Evolutionary conservation across 2,113 vertebrate genomes (phyloP).

Genomic region (Dicentrarchus labrax): DNA sequence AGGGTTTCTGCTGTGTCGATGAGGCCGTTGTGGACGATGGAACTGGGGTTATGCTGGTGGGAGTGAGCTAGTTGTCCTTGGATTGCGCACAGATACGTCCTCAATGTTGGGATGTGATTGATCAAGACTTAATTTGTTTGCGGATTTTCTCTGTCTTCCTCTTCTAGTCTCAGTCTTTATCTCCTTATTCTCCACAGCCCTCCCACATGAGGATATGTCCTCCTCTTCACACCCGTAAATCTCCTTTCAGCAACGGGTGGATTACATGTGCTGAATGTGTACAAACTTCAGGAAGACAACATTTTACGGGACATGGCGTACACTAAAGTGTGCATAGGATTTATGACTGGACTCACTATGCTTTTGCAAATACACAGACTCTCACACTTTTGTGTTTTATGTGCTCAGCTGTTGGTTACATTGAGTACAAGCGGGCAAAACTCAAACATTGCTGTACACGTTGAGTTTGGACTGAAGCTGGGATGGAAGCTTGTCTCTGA

Average conservation of each 20-base stretch:
- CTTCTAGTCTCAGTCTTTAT: constrained; percentile 65
- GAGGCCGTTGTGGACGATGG: constrained; percentile 31
- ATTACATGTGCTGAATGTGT: constrained; percentile 22
- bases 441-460: constrained; percentile 55
- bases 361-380: constrained; percentile 33
- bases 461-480: constrained; percentile 52
- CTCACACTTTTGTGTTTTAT: constrained; percentile 24
- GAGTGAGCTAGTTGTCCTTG: constrained; percentile 29
- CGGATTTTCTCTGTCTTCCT: constrained; percentile 57
- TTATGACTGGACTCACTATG: constrained; percentile 43
- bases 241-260: constrained; percentile 26
- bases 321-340: constrained; percentile 19
- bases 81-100: constrained; percentile 40
- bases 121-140: constrained; percentile 39
- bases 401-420: constrained; percentile 47
- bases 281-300: constrained; percentile 26
- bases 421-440: constrained; percentile 62
- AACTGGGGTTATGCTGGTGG: constrained; percentile 12
- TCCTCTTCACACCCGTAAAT: constrained; percentile 1
- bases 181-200: constrained; percentile 15
- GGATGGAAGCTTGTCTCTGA: constrained; percentile 30
- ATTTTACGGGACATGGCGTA: constrained; percentile 14
- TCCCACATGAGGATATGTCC: constrained; percentile 16
- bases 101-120: constrained; percentile 18
- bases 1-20: constrained; percentile 11